A percentile compares a stretch with the other conserved stretches of the same genome.
Evolutionary conservation across 2,888 invertebrate species (phyloP).

Genomic region (Mythimna ferrago): DNA sequence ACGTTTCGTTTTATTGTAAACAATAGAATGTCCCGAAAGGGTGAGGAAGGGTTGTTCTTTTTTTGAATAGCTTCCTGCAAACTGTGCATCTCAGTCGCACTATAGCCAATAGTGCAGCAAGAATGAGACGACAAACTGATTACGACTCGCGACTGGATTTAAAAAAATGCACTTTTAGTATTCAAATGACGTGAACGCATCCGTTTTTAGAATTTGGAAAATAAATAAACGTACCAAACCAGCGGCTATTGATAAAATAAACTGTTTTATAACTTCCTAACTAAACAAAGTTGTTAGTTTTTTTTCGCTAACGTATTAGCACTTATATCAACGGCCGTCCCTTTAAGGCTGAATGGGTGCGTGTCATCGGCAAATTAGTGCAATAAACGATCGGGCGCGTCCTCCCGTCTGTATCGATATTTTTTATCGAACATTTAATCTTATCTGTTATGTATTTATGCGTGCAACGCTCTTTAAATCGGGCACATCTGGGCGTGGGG

Average conservation of each 20-base stretch:
- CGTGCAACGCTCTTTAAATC: slow-evolving; percentile 77
- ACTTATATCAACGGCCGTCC: slow-evolving; percentile 60
- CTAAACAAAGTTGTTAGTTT: slow-evolving; percentile 74
- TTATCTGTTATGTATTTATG: slow-evolving; percentile 77
- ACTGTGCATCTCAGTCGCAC: slow-evolving; percentile 77
- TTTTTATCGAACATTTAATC: slow-evolving; percentile 68
- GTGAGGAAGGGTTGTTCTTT: slow-evolving; percentile 90
- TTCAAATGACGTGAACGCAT: slow-evolving; percentile 88
- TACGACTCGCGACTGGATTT: slow-evolving; percentile 70
- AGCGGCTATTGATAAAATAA: slow-evolving; percentile 83
- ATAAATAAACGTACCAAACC: slow-evolving; percentile 80
- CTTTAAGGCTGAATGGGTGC: slow-evolving; percentile 59
- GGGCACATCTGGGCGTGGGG: slow-evolving; percentile 75
- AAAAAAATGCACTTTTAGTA: slow-evolving; percentile 85
- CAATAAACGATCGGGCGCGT: slow-evolving; percentile 58
- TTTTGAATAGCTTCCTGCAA: slow-evolving; percentile 89
- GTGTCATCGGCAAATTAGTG: slow-evolving; percentile 61
- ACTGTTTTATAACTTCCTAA: slow-evolving; percentile 87
- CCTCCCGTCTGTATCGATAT: slow-evolving; percentile 57
- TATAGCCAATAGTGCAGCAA: slow-evolving; percentile 45
- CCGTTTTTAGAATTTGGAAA: slow-evolving; percentile 88
- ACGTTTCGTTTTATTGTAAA: slow-evolving; percentile 78
- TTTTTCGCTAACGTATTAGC: slow-evolving; percentile 65
- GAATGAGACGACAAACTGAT: slow-evolving; percentile 75
- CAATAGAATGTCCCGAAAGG: slow-evolving; percentile 87